Evolutionary conservation across 2,113 vertebrate genomes (phyloP).

Genomic region (Neodon shergylaensis): DNA sequence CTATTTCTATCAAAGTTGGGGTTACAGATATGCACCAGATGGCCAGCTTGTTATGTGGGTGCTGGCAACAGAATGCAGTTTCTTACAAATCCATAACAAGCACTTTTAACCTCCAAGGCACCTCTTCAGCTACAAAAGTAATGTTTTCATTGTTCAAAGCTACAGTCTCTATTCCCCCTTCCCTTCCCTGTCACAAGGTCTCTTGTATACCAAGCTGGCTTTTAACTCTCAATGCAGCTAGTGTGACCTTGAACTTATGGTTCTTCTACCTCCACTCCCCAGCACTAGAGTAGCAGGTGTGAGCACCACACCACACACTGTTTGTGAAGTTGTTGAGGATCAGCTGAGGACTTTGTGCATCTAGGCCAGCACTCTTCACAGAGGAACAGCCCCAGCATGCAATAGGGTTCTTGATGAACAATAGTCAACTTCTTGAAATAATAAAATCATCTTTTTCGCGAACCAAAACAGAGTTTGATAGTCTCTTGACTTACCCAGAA

Average conservation of each 20-base stretch:
- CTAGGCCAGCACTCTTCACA: not conserved
- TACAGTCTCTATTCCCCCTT: not conserved
- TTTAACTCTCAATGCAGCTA: not conserved
- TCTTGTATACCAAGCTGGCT: not conserved
- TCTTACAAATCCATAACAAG: not conserved
- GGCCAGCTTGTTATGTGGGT: not conserved
- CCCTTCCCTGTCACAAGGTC: not conserved
- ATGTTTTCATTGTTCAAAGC: not conserved
- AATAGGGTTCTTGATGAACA: not conserved
- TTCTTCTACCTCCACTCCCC: not conserved
- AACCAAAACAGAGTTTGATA: constrained; percentile 28
- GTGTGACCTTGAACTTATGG: not conserved
- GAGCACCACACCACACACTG: not conserved
- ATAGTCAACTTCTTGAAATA: not conserved
- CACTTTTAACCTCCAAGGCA: not conserved
- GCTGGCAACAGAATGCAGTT: not conserved
- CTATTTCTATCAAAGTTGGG: not conserved
- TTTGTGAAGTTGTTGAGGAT: not conserved
- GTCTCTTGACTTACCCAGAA: not conserved
- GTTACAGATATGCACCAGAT: not conserved
- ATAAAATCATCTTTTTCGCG: constrained; percentile 28
- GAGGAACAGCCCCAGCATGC: too few species aligned
- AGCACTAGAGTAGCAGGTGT: not conserved
- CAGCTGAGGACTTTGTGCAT: too few species aligned
- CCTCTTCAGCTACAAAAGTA: not conserved